Conservation (phyloP, 2,113 vertebrate genomes). For the Aythya baeri region DNA sequence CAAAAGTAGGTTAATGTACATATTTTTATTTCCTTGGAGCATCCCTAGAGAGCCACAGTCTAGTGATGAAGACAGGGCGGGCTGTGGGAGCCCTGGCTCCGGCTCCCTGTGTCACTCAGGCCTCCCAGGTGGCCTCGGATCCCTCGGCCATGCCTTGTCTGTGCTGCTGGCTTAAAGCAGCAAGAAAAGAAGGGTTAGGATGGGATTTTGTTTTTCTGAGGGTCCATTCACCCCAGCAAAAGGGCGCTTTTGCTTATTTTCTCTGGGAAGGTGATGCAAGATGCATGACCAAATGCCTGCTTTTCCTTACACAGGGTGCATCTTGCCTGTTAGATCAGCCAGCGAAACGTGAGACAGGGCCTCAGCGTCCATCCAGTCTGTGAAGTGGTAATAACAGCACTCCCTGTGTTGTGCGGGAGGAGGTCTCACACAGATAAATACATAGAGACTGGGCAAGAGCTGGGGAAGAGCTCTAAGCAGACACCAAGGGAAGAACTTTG, state of each 20-base stretch:
- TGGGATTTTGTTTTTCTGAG: neutral
- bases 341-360: neutral
- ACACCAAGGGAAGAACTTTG: neutral
- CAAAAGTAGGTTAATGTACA: neutral
- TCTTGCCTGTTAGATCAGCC: neutral
- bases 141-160: neutral
- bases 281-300: neutral
- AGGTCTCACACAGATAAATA: fast-evolving
- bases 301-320: neutral
- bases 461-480: neutral
- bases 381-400: neutral
- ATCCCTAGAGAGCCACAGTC: neutral
- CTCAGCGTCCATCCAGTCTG: neutral
- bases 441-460: fast-evolving
- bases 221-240: neutral
- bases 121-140: neutral
- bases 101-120: neutral
- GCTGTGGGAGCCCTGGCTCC: fast-evolving
- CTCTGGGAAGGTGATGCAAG: neutral
- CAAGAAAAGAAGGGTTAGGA: neutral
- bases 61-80: neutral
- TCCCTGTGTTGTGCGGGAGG: fast-evolving
- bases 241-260: neutral
- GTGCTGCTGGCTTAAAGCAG: neutral
- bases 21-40: neutral